Percentiles rank a stretch among this genome's conserved stretches.
Conservation (phyloP, 2,888 invertebrate genomes). For the Lithodes maja region DNA sequence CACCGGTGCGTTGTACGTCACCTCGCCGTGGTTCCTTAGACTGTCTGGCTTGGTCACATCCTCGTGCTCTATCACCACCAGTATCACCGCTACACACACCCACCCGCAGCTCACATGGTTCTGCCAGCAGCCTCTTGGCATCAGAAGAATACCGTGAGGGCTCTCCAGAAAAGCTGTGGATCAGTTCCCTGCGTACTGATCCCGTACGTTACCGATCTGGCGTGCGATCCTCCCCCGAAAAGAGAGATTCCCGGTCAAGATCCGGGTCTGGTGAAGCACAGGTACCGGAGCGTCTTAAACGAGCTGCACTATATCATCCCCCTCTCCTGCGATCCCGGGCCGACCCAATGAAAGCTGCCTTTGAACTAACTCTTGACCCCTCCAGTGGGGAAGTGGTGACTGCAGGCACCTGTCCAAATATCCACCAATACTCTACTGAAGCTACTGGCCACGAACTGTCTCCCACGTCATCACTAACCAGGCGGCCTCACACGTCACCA, state of each 20-base stretch:
- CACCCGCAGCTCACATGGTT: conserved; percentile 55
- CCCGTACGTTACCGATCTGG: conserved; percentile 7
- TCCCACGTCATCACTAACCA: background rate
- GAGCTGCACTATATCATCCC: conserved; percentile 66
- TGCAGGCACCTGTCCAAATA: conserved; percentile 25
- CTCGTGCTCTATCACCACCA: conserved; percentile 55
- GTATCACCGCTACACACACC: conserved; percentile 51
- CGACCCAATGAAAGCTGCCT: conserved; percentile 64
- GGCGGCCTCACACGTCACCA: background rate
- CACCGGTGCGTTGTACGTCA: conserved; percentile 47
- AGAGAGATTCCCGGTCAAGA: conserved; percentile 35
- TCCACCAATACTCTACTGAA: background rate
- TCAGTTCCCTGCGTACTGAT: conserved; percentile 60
- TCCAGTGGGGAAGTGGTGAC: conserved; percentile 13
- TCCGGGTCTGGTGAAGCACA: conserved; percentile 37
- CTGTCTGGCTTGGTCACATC: conserved; percentile 58
- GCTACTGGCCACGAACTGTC: background rate
- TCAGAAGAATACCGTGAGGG: conserved; percentile 67
- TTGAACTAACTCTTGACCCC: conserved; percentile 61
- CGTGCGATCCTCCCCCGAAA: conserved; percentile 36
- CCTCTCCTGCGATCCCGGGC: conserved; percentile 49
- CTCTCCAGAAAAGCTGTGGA: conserved; percentile 68
- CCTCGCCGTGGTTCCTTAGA: conserved; percentile 63
- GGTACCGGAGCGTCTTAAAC: conserved; percentile 61
- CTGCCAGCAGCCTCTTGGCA: conserved; percentile 58